Percentiles rank a stretch among this genome's conserved stretches.
These are phyloP conservation scores for Theodoxus fluviatilis DNA, from an alignment of 2,888 invertebrate genomes.

Conservation along the genomic window DNA sequence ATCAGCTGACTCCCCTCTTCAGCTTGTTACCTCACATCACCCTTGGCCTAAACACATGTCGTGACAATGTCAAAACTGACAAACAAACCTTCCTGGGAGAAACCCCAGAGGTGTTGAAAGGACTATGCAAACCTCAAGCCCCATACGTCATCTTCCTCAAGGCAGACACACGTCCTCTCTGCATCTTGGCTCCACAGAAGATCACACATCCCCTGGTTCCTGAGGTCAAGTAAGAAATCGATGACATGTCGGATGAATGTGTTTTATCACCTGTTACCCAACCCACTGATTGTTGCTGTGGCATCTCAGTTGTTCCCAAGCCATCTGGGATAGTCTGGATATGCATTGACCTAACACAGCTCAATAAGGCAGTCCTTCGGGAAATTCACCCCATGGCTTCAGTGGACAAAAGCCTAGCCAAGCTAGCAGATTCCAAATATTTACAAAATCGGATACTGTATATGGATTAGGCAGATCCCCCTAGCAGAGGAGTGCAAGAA, in stretches of 20 bases:
- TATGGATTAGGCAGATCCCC: neutral
- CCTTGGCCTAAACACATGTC: neutral
- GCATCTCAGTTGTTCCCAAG: constrained; percentile 35
- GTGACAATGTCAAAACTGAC: neutral
- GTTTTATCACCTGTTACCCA: constrained; percentile 32
- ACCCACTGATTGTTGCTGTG: constrained; percentile 35
- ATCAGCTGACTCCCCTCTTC: constrained; percentile 7
- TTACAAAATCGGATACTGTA: neutral
- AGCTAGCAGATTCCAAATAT: neutral
- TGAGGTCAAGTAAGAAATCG: constrained; percentile 22
- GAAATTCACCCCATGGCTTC: constrained; percentile 31
- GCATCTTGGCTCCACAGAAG: constrained; percentile 20
- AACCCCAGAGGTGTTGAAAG: constrained; percentile 25
- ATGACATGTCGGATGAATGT: constrained; percentile 20
- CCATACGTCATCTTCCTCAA: constrained; percentile 5
- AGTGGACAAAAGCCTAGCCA: constrained; percentile 13
- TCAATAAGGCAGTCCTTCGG: constrained; percentile 31
- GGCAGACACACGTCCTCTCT: neutral
- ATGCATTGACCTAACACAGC: constrained; percentile 32
- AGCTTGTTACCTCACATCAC: constrained; percentile 5
- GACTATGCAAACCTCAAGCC: constrained; percentile 16
- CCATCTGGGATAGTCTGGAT: constrained; percentile 28
- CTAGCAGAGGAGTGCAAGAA: neutral
- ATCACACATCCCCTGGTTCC: constrained; percentile 24
- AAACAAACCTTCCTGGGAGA: neutral